Percentiles rank a stretch among this genome's conserved stretches.
Evolutionary conservation across 2,113 vertebrate species (phyloP).

Genomic region (Podiceps cristatus): DNA sequence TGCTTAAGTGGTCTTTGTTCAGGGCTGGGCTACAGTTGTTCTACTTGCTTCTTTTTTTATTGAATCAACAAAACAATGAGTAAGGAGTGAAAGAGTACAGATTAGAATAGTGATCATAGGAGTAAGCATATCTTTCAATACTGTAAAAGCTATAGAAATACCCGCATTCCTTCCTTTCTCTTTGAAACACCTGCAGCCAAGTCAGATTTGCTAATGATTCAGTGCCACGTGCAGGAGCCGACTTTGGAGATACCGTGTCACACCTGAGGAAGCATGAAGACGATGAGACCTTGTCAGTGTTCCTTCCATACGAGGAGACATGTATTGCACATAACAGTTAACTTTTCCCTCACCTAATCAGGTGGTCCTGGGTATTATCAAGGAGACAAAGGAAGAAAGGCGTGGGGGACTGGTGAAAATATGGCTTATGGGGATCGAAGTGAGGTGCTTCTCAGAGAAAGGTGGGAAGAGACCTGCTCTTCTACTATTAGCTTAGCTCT

Average conservation of each 20-base stretch:
- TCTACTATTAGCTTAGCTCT: neutral
- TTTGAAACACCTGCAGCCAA: neutral
- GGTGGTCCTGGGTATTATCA: neutral
- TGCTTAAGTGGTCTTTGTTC: neutral
- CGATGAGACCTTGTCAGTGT: neutral
- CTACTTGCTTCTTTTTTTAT: neutral
- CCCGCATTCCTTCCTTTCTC: neutral
- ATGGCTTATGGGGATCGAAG: neutral
- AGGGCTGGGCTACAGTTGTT: neutral
- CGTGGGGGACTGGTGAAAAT: neutral
- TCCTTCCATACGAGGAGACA: rapidly evolving
- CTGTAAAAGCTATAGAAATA: neutral
- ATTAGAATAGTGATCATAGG: neutral
- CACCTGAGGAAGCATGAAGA: neutral
- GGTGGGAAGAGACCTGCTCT: neutral
- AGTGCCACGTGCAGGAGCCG: neutral
- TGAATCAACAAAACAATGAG: neutral
- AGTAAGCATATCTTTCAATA: neutral
- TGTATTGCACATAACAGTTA: neutral
- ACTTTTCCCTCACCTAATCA: neutral
- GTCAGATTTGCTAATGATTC: neutral
- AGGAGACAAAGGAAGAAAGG: neutral
- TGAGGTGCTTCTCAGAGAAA: neutral
- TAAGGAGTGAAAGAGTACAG: neutral
- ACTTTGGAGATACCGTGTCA: neutral